Evolutionary conservation across 2,888 invertebrate species (phyloP).

Genomic region (Caenorhabditis doughertyi): DNA sequence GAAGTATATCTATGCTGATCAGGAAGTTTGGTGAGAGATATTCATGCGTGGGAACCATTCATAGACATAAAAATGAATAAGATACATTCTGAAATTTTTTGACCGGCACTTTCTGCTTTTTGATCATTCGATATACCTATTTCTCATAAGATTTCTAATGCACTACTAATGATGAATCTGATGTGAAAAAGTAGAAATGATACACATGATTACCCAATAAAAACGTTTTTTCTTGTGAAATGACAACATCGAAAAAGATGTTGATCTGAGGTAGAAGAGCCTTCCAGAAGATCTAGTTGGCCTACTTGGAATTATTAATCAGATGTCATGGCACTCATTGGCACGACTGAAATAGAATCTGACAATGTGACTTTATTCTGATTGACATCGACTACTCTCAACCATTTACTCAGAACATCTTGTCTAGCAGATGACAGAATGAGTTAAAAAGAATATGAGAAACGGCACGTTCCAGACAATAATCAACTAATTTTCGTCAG

Average conservation of each 20-base stretch:
- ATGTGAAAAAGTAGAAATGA: neutral
- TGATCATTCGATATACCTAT: conserved; percentile 15
- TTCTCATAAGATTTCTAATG: neutral
- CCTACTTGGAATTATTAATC: neutral
- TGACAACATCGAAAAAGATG: neutral
- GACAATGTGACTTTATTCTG: neutral
- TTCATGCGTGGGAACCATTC: neutral
- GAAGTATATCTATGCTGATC: neutral
- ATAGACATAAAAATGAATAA: conserved; percentile 1
- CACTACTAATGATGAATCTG: neutral
- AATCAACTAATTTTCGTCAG: neutral
- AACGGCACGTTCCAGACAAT: conserved; percentile 1
- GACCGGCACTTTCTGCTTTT: neutral
- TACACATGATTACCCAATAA: conserved; percentile 1
- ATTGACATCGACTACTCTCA: neutral
- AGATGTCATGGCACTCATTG: neutral
- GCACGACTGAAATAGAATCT: neutral
- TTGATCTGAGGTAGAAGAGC: neutral
- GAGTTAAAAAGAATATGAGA: conserved; percentile 1
- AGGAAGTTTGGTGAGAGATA: neutral
- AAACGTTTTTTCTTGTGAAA: neutral
- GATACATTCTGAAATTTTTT: conserved; percentile 7
- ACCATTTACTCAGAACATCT: neutral
- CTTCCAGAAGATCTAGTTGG: neutral
- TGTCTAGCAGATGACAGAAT: neutral